Percentiles rank a stretch among this genome's conserved stretches.
These are phyloP conservation scores for Ditula angustiorana DNA, from an alignment of 2,888 invertebrate species.

Conservation along the genomic window DNA sequence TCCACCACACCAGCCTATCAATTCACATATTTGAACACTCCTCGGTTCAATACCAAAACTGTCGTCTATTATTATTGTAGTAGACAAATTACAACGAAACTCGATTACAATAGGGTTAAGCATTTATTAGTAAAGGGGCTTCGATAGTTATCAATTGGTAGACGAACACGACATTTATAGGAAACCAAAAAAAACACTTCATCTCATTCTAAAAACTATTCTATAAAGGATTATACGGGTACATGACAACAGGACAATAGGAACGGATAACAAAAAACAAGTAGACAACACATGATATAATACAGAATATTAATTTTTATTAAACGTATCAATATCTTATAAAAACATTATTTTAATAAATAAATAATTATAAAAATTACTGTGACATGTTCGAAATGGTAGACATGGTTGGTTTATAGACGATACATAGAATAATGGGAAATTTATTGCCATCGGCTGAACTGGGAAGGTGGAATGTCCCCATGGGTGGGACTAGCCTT, in stretches of 20 bases:
- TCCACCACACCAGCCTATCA: too few species aligned
- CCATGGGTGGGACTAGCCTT: constrained; percentile 40
- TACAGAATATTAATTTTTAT: constrained; percentile 83
- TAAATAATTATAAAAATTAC: constrained; percentile 74
- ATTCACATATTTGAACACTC: too few species aligned
- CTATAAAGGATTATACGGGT: constrained; percentile 16
- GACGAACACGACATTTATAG: constrained; percentile 9
- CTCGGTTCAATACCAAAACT: too few species aligned
- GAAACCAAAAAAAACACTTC: background rate
- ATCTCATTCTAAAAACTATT: constrained; percentile 10
- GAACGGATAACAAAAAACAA: constrained; percentile 41
- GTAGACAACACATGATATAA: constrained; percentile 68
- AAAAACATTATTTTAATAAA: constrained; percentile 77
- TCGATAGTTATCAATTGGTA: background rate
- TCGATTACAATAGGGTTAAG: background rate
- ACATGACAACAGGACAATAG: constrained; percentile 5
- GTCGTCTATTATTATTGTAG: background rate
- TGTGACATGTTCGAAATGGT: constrained; percentile 68
- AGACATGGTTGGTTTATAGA: constrained; percentile 62
- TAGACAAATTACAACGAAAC: background rate
- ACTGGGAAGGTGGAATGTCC: constrained; percentile 44
- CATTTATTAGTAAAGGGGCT: constrained; percentile 11
- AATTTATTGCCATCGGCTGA: constrained; percentile 53
- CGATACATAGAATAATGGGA: constrained; percentile 65
- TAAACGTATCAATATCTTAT: constrained; percentile 78